Conservation (phyloP, 1,140 invertebrate genomes). For the Drosophila insularis region DNA sequence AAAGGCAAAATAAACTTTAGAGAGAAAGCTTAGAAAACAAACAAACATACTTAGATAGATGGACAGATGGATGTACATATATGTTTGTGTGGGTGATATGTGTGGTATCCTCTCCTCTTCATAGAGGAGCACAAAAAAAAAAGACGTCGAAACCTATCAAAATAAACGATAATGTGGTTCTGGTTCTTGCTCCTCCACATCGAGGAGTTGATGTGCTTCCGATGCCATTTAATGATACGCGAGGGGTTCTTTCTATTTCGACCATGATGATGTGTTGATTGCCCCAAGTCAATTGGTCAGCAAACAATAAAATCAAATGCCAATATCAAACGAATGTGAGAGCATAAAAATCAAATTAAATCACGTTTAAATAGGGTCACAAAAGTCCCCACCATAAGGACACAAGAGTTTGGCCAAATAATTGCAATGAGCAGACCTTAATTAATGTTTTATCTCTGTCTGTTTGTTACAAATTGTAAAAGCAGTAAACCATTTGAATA, state of each 20-base stretch:
- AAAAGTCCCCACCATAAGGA: constrained; percentile 15
- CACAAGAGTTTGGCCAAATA: background rate
- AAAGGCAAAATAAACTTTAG: constrained; percentile 15
- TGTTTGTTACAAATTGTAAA: background rate
- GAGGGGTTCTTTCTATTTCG: constrained; percentile 1
- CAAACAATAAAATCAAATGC: constrained; percentile 63
- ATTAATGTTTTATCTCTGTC: background rate
- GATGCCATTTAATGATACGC: constrained; percentile 62
- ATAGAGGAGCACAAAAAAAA: constrained; percentile 17
- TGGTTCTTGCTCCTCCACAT: constrained; percentile 50
- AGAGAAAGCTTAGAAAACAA: constrained; percentile 12
- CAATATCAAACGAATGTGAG: constrained; percentile 27
- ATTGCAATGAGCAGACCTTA: background rate
- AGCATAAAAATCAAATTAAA: constrained; percentile 65
- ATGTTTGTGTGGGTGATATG: constrained; percentile 31
- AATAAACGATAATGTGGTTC: constrained; percentile 73
- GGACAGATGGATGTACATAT: constrained; percentile 23
- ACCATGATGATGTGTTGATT: constrained; percentile 65
- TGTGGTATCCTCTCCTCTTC: constrained; percentile 31
- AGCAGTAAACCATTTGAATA: background rate
- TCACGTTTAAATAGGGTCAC: constrained; percentile 53
- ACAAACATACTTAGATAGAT: constrained; percentile 28
- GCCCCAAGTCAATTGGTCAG: constrained; percentile 70
- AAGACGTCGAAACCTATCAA: constrained; percentile 61
- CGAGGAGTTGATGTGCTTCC: constrained; percentile 48